Percentiles rank a stretch among this genome's conserved stretches.
Conservation (phyloP, 2,113 vertebrate genomes). For the Siniperca knerii region DNA sequence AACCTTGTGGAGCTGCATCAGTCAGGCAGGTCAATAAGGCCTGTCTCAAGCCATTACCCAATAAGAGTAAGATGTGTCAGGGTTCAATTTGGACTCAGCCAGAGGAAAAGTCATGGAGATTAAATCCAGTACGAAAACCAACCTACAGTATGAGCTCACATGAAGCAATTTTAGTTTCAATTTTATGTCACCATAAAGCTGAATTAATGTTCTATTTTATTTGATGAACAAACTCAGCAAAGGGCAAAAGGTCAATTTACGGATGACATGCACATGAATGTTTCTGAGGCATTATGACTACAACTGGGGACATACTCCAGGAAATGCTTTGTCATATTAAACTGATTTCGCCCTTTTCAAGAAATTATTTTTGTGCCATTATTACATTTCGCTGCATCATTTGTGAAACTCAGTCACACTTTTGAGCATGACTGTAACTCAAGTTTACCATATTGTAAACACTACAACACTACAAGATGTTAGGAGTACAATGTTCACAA, state of each 20-base stretch:
- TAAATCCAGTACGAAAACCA: conserved; percentile 42
- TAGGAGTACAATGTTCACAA: background rate
- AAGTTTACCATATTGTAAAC: background rate
- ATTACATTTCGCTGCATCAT: background rate
- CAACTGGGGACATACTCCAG: background rate
- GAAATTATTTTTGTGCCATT: background rate
- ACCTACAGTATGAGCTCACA: conserved; percentile 37
- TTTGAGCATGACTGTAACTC: background rate
- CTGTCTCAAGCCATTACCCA: conserved; percentile 79
- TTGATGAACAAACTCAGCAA: conserved; percentile 27
- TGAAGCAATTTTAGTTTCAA: conserved; percentile 39
- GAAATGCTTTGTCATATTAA: background rate
- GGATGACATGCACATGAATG: conserved; percentile 1
- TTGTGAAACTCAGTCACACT: conserved; percentile 1
- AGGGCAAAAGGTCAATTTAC: conserved; percentile 28
- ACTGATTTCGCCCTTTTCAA: background rate
- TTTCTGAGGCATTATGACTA: conserved; percentile 7
- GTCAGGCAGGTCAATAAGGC: conserved; percentile 76
- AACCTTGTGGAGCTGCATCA: conserved; percentile 71
- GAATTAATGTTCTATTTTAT: conserved; percentile 22
- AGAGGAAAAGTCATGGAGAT: conserved; percentile 55
- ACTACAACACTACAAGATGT: background rate
- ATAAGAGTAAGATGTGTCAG: conserved; percentile 75
- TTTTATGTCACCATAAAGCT: conserved; percentile 15
- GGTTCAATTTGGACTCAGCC: conserved; percentile 63